These are phyloP conservation scores for Crenuchus spilurus DNA, from an alignment of 2,797 vertebrate species.

Conservation along the genomic window DNA sequence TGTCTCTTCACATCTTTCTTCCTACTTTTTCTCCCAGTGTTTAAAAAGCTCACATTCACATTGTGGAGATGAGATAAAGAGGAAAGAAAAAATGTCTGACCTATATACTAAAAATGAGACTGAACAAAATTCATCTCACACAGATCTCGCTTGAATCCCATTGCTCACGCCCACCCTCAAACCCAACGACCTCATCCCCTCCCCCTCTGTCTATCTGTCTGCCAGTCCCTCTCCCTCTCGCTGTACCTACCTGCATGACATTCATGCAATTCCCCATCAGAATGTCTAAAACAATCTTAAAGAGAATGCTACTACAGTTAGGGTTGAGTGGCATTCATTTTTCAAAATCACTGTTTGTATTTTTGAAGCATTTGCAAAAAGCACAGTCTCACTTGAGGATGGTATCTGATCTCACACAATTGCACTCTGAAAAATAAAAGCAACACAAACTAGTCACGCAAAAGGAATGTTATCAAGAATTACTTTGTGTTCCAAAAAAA, in stretches of 20 bases:
- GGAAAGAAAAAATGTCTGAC: constrained; percentile 54
- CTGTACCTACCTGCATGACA: not conserved
- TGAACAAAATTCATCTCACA: constrained; percentile 43
- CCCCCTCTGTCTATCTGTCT: constrained; percentile 6
- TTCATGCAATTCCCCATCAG: not conserved
- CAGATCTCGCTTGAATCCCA: constrained; percentile 48
- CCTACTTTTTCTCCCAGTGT: constrained; percentile 23
- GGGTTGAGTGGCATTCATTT: too few species aligned
- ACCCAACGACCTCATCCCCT: constrained; percentile 14
- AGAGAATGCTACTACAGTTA: not conserved
- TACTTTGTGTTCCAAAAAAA: not conserved
- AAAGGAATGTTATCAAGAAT: too few species aligned
- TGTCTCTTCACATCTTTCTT: constrained; percentile 2
- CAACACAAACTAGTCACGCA: too few species aligned
- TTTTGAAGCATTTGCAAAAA: too few species aligned
- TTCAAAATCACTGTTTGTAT: too few species aligned
- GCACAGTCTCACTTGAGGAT: too few species aligned
- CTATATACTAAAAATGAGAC: constrained; percentile 64
- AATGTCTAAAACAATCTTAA: not conserved
- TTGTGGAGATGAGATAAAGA: constrained; percentile 48
- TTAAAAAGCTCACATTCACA: constrained; percentile 43
- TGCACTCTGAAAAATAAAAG: too few species aligned
- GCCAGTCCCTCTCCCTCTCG: not conserved
- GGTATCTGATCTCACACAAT: too few species aligned
- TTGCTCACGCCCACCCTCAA: constrained; percentile 5